Evolutionary conservation across 2,888 invertebrate species (phyloP), one percentile per base, ranked within the genome.

Genomic region (Leptothorax acervorum): DNA sequence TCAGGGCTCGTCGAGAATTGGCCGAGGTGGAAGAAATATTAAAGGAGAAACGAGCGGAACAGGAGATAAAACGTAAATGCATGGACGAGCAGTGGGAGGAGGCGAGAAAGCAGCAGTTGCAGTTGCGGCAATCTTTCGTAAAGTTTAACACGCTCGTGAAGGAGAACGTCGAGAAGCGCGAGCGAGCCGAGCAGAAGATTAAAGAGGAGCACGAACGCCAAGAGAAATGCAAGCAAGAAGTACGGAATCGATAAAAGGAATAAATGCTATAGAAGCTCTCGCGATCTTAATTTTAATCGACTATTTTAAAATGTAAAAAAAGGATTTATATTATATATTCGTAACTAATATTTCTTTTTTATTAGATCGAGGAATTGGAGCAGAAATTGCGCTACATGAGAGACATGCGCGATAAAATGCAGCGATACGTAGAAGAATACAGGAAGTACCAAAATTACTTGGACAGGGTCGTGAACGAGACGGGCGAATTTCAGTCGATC

Each of bases 151-250:
- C 96, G 95, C 97, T 97, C 89, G 96, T 96, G 8, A 95, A 96
- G 89, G 97, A 97, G 91, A 97, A 97, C 92, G 95, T 96, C 86
- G 96, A 97, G 89, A 97, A 97, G 89, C 96, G 96, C 15, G 96
- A 96, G 76, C 95, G 97, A 11, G 96, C 97, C 0, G 95, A 95
- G 66, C 95, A 95, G 11, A 96, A 96, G 92, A 96, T 96, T 93
- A 93, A 92, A 1, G 96, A 96, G 0, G 96, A 97, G 91, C 93
- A 90, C 3, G 95, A 95, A 35, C 95, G 96, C 1, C 95, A 96
- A 78, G 92, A 95, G 76, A 94, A 95, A 11, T 95, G 96, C 89
- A 93, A 95, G 0, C 93, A 93, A n/a, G 96, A 96, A 86, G 93
- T 92, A 91, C 42, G 57, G 6, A 53, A 8, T 28, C 23, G 45